Base-by-base conservation (phyloP, 2,113 vertebrate species). In the Psilopogon haemacephalus region DNA sequence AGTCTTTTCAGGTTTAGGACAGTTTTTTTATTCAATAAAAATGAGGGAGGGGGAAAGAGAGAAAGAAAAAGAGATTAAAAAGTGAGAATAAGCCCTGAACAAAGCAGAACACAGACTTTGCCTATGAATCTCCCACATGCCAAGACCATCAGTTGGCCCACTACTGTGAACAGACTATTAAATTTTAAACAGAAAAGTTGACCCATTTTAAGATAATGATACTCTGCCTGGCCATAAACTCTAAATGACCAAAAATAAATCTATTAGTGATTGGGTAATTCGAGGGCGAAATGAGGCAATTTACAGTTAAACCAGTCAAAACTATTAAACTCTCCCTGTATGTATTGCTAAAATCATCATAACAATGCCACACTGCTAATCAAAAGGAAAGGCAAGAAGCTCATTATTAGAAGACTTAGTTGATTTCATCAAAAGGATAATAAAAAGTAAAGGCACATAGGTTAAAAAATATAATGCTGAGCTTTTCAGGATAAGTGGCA, bases 221-320 rank as follows among this genome's bases (percentile, higher is more conserved):
- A 33, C 11, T 21, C 18, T 73, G 15, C 18, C 32, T 77, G 12
- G 30, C 4, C 32, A 73, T 38, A 75, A 89, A 52, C 30, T 82
- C 35, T 40, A 83, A 68, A 58, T 65, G 5, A 59, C 2, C 5
- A 55, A 81, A 88, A 62, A 23, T 10, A 86, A 46, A 73, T 84
- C 52, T 35, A 28, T 23, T 46, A 15, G 8, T 44, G 6, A 52
- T 23, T 26, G 15, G 23, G 9, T 27, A 33, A 1, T 55, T 17
- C 42, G 5, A 6, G 38, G 15, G 2, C 2, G 6, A 26, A 27
- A 11, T 7, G 7, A 30, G 7, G 1, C 1, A 1, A 19, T 70
- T 70, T 32, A 15, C 67, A 40, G n/a, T 56, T 82, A 30, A 60
- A 89, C 30, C 20, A 80, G 17, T 5, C 1, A 38, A 80, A 81